Conservation (phyloP, 2,888 invertebrate genomes). For the Erebia aethiops region DNA sequence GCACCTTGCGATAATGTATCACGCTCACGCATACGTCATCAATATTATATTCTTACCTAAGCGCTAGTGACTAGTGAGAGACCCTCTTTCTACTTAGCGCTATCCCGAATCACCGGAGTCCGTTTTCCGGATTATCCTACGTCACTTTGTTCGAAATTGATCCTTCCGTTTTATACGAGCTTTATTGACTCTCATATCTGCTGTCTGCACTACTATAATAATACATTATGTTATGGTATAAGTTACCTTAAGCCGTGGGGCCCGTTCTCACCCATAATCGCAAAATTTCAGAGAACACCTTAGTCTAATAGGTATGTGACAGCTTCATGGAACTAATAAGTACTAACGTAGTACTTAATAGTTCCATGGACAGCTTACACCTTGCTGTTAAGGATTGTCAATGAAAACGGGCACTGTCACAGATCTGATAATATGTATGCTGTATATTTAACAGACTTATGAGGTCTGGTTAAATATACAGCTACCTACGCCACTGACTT, state of each 20-base stretch:
- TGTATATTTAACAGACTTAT: too few species aligned
- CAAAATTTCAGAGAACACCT: too few species aligned
- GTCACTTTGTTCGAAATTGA: conserved; percentile 12
- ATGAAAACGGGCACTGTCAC: neutral
- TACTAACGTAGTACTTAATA: too few species aligned
- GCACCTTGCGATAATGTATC: neutral
- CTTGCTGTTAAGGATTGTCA: too few species aligned
- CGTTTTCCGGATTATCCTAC: conserved; percentile 15
- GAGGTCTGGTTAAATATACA: neutral
- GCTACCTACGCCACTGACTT: too few species aligned
- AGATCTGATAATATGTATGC: neutral
- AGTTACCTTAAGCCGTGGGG: too few species aligned
- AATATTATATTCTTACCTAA: neutral
- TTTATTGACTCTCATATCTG: conserved; percentile 12
- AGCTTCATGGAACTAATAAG: too few species aligned
- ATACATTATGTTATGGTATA: too few species aligned
- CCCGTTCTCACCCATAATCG: too few species aligned
- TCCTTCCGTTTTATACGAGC: conserved; percentile 17
- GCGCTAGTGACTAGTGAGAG: conserved; percentile 5
- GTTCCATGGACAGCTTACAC: too few species aligned
- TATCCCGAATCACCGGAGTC: conserved; percentile 16
- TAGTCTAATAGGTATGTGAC: too few species aligned
- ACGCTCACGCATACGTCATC: neutral
- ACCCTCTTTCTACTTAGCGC: conserved; percentile 13
- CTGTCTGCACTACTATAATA: neutral